Evolutionary conservation across 2,888 invertebrate genomes (phyloP).

Genomic region (Tribolium freemani): DNA sequence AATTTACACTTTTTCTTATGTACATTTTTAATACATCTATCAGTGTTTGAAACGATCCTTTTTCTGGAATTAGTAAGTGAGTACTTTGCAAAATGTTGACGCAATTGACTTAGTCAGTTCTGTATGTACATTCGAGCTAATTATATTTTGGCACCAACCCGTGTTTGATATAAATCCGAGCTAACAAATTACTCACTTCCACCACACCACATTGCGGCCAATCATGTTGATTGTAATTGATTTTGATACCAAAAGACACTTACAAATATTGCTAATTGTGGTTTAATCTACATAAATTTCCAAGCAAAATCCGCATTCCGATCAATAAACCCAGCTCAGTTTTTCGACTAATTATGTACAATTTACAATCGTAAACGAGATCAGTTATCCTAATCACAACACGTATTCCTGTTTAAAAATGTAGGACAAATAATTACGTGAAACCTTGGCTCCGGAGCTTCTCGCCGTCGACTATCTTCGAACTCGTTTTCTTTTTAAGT

Average conservation of each 20-base stretch:
- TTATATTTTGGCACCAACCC: too few species aligned
- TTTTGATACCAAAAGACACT: conserved; percentile 48
- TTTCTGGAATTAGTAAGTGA: neutral
- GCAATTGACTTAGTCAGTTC: too few species aligned
- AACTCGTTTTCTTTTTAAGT: conserved; percentile 47
- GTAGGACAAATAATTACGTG: conserved; percentile 47
- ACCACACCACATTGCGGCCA: too few species aligned
- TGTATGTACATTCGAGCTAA: too few species aligned
- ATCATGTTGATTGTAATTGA: neutral
- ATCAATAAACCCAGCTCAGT: conserved; percentile 24
- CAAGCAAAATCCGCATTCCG: conserved; percentile 23
- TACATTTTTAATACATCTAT: conserved; percentile 33
- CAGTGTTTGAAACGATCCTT: too few species aligned
- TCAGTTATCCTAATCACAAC: conserved; percentile 44
- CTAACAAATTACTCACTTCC: conserved; percentile 6
- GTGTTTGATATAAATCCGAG: too few species aligned
- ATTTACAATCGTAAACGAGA: conserved; percentile 36
- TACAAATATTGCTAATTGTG: conserved; percentile 48
- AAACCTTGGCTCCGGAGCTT: conserved; percentile 52
- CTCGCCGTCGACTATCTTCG: conserved; percentile 49
- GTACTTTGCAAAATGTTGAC: conserved; percentile 7
- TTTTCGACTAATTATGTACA: conserved; percentile 37
- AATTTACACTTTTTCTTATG: conserved; percentile 52
- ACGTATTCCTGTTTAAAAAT: conserved; percentile 11
- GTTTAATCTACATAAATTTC: conserved; percentile 29